Conservation (phyloP, 2,888 invertebrate genomes). For the Agrochola circellaris region DNA sequence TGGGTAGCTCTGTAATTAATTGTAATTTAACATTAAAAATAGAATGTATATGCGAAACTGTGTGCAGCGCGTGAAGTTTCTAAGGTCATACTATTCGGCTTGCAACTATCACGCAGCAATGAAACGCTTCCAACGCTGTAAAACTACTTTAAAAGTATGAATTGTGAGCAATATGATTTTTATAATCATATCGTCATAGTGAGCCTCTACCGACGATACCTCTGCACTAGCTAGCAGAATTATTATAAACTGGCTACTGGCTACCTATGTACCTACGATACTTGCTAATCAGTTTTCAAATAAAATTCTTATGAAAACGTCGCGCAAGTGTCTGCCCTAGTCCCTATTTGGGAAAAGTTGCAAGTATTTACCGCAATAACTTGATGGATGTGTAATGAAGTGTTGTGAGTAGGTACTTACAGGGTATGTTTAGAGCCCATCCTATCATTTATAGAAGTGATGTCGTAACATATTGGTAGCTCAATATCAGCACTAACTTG, state of each 20-base stretch:
- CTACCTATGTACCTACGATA: background rate
- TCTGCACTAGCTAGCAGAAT: background rate
- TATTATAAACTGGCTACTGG: background rate
- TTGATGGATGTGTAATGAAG: background rate
- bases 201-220: background rate
- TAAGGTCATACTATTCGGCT: background rate
- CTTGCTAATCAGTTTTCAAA: background rate
- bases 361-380: slow-evolving; percentile 12
- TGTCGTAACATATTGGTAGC: slow-evolving; percentile 26
- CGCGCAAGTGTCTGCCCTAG: background rate
- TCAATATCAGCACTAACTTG: slow-evolving; percentile 53
- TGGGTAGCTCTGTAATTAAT: slow-evolving; percentile 63
- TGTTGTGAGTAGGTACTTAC: slow-evolving; percentile 30
- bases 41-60: background rate
- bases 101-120: background rate
- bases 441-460: background rate
- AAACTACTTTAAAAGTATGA: background rate
- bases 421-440: slow-evolving; percentile 14
- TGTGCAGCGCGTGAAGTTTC: slow-evolving; percentile 17
- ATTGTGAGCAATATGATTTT: slow-evolving; percentile 10
- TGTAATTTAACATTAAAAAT: background rate
- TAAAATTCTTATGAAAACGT: background rate
- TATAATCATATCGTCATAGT: background rate
- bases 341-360: background rate
- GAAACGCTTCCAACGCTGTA: background rate